Evolutionary conservation across 1,140 invertebrate genomes (phyloP).

Genomic region (Trichonephila clavipes): DNA sequence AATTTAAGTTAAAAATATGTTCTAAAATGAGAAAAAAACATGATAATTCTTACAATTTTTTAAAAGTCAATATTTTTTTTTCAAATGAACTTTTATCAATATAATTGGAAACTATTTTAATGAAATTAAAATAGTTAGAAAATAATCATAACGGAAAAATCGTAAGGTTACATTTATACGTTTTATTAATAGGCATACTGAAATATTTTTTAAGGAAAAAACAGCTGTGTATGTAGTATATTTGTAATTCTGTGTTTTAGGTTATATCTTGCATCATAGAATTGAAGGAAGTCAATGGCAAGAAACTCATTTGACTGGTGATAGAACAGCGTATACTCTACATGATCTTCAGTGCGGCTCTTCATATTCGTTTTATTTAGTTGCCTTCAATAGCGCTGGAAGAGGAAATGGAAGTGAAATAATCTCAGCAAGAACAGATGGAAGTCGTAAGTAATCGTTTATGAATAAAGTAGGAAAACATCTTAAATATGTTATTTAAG

Average conservation of each 20-base stretch:
- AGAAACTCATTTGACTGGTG: slow-evolving; percentile 75
- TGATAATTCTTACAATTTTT: too few species aligned
- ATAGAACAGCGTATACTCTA: slow-evolving; percentile 79
- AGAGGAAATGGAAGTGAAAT: slow-evolving; percentile 79
- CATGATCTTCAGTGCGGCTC: slow-evolving; percentile 79
- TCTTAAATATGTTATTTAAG: too few species aligned
- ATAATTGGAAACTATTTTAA: too few species aligned
- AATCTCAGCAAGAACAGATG: slow-evolving; percentile 81
- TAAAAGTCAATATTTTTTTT: too few species aligned
- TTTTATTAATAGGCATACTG: too few species aligned
- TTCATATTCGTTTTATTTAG: slow-evolving; percentile 81
- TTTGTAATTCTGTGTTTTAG: neutral
- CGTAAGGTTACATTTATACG: too few species aligned
- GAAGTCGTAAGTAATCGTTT: slow-evolving; percentile 79
- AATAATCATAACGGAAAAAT: too few species aligned
- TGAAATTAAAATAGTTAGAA: too few species aligned
- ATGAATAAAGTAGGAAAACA: too few species aligned
- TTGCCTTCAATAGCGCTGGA: slow-evolving; percentile 82
- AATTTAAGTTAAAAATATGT: too few species aligned
- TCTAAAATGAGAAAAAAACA: too few species aligned
- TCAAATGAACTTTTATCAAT: too few species aligned
- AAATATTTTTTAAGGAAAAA: neutral
- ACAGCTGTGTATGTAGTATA: neutral
- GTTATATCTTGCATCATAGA: slow-evolving; percentile 50
- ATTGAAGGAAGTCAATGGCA: slow-evolving; percentile 56